phyloP scores from a whole-genome alignment of 2,113 vertebrate species.

The Nibea coibor region DNA sequence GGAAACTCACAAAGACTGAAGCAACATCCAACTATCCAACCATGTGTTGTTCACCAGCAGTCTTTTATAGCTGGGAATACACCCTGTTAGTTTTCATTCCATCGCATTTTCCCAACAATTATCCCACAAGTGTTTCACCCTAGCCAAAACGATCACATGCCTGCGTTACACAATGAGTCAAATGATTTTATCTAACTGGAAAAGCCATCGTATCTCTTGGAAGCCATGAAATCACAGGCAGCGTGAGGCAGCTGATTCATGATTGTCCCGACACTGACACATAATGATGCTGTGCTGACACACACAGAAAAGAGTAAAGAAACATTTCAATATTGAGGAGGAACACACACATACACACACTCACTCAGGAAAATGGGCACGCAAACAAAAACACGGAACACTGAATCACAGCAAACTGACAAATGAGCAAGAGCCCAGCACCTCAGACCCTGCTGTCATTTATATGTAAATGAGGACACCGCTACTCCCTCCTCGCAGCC shows the following conservation, averaged over 20 bases:
- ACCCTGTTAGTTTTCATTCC: neutral
- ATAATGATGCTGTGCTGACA: slow-evolving; percentile 16
- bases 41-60: neutral
- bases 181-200: slow-evolving; percentile 55
- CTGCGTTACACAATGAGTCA: slow-evolving; percentile 34
- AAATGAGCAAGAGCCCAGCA: slow-evolving; percentile 34
- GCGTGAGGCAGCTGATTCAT: slow-evolving; percentile 32
- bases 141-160: slow-evolving; percentile 7
- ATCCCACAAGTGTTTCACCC: neutral
- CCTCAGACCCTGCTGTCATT: slow-evolving; percentile 46
- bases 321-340: neutral
- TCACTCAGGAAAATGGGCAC: neutral
- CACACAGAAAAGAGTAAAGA: slow-evolving; percentile 2
- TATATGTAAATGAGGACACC: slow-evolving; percentile 73
- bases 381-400: neutral
- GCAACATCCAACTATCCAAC: neutral
- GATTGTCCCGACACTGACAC: slow-evolving; percentile 15
- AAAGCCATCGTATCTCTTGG: slow-evolving; percentile 42
- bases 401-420: slow-evolving; percentile 36
- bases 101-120: neutral
- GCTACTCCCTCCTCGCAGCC: neutral
- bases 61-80: neutral
- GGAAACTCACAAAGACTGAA: slow-evolving; percentile 38
- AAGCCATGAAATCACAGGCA: slow-evolving; percentile 37
- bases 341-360: slow-evolving; percentile 8